Evolutionary conservation across 2,113 vertebrate species (phyloP), one percentile per base, ranked within the genome.

Genomic region (Prolemur simus): DNA sequence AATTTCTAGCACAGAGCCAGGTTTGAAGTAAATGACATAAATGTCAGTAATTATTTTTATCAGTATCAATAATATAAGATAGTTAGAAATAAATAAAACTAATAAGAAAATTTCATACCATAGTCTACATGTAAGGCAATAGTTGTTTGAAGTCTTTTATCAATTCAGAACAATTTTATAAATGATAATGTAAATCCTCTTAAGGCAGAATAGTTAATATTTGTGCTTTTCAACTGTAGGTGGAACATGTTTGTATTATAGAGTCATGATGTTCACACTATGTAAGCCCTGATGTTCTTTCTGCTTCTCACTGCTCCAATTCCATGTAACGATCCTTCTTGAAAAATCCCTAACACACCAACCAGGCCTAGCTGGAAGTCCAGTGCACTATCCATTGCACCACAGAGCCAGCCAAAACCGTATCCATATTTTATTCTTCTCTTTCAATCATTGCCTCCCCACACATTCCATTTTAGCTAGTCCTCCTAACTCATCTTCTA

Each of bases 121-220:
- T n/a, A 71, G 15, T 88, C 45, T 85, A 21, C 18, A 25, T 23
- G 21, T 47, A 15, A 76, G 5, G 15, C 21, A 89, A 49, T 29
- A 47, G 3, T 42, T 37, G 13, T 17, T 29, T 34, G 71, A 78
- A 68, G 14, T 49, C 6, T 82, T 56, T 87, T 45, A 64, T 89
- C 17, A 93, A 32, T 54, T 14, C 4, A 77, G 2, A 69, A 23
- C 1, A 68, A 82, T 97, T 97, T 95, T 91, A 80, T 95, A 71
- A 63, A 77, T 63, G 54, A 84, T 93, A 23, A n/a, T 91, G 15
- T 76, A 64, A 58, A 49, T 87, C 32, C 17, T 42, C 32, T 84
- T 14, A 88, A 60, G 47, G 34, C 56, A 37, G 34, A n/a, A 13
- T 56, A 18, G 39, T 20, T 56, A 60, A 11, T 76, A 8, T 76